Conservation (phyloP, 2,797 vertebrate species). For the Silurus lanzhouensis region DNA sequence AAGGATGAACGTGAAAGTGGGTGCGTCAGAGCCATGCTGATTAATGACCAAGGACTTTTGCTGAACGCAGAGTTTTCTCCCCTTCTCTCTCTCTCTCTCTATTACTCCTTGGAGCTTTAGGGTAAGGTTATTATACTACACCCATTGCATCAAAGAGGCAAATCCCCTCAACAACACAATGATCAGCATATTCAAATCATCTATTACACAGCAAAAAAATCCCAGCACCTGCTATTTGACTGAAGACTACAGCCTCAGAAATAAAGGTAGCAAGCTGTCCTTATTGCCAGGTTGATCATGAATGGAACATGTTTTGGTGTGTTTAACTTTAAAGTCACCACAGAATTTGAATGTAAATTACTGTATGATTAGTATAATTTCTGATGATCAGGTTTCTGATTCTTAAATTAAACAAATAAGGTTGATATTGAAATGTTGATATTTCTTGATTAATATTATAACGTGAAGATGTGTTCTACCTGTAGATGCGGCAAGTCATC, state of each 20-base stretch:
- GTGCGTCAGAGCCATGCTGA: slow-evolving; percentile 47
- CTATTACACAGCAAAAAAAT: background rate
- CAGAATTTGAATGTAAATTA: too few species aligned
- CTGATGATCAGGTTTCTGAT: too few species aligned
- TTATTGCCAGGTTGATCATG: too few species aligned
- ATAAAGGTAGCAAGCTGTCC: too few species aligned
- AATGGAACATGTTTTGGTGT: too few species aligned
- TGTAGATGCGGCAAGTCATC: too few species aligned
- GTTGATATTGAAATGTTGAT: too few species aligned
- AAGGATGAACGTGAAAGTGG: slow-evolving; percentile 35
- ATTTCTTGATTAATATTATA: too few species aligned
- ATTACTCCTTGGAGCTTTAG: background rate
- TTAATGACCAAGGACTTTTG: slow-evolving; percentile 44
- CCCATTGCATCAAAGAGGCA: background rate
- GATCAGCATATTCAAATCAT: slow-evolving; percentile 6
- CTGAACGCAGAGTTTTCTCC: slow-evolving; percentile 33
- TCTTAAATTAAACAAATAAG: too few species aligned
- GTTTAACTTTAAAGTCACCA: too few species aligned
- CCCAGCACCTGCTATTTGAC: background rate
- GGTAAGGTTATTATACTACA: background rate
- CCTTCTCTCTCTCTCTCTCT: background rate
- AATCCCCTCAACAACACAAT: background rate
- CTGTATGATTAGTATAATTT: too few species aligned
- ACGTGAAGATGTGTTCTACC: too few species aligned
- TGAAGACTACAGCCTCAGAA: background rate